Conservation (phyloP, 1,140 invertebrate species). For the Aphaenogaster rudis region DNA sequence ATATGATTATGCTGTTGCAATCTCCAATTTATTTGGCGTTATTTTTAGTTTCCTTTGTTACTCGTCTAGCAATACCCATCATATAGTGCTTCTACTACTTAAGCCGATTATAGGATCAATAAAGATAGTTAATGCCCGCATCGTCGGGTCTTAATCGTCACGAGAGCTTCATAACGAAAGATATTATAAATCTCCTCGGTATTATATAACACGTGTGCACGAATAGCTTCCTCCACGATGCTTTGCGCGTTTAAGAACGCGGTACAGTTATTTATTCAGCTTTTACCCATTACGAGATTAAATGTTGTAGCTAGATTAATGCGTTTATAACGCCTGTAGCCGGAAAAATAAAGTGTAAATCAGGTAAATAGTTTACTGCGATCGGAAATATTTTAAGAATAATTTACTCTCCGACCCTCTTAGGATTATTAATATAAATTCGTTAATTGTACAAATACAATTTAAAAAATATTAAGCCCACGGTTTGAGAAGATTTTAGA, state of each 20-base stretch:
- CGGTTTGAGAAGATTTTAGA: neutral
- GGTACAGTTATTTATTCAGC: slow-evolving; percentile 8
- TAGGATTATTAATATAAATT: neutral
- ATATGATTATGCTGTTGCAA: neutral
- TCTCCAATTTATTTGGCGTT: slow-evolving; percentile 27
- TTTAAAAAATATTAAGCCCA: neutral
- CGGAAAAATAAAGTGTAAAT: neutral
- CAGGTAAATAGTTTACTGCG: neutral
- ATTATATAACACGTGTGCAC: slow-evolving; percentile 32
- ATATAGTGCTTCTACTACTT: slow-evolving; percentile 9
- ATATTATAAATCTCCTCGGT: slow-evolving; percentile 37
- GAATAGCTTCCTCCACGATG: neutral
- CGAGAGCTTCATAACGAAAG: slow-evolving; percentile 27
- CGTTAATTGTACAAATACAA: neutral
- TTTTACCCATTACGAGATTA: neutral
- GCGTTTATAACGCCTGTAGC: neutral
- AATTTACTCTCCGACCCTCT: neutral
- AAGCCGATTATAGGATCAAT: slow-evolving; percentile 47
- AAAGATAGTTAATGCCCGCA: slow-evolving; percentile 43
- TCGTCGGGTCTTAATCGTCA: slow-evolving; percentile 22
- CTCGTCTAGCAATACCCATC: slow-evolving; percentile 7
- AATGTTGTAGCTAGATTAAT: neutral
- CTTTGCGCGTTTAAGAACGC: slow-evolving; percentile 6
- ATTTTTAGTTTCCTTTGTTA: slow-evolving; percentile 44
- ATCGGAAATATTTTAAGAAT: neutral